Base-by-base conservation (phyloP, 1,140 invertebrate species). In the Papilio polyxenes region DNA sequence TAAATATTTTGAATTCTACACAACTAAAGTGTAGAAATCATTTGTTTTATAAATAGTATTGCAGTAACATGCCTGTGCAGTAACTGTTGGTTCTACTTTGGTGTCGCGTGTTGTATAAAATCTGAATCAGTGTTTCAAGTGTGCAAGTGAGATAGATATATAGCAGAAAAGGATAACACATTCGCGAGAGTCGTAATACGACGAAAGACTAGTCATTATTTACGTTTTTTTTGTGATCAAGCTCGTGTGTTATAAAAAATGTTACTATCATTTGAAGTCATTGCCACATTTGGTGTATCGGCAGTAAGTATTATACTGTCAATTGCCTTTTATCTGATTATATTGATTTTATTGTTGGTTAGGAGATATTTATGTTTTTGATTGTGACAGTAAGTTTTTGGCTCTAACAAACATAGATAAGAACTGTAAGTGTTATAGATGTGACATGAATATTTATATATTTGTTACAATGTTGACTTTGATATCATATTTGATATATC, bases 261-360 rank as follows among this genome's bases (percentile, higher is more conserved):
- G 83, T 74, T 84, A 69, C 44, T 82, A 80, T 72, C 83, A n/a
- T 84, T 81, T 13, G 83, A 81, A 51, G 81, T 84, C 23, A 72
- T 84, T 17, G 56, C 83, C 23, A 80, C 83, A 11, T 84, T 84
- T 17, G 83, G 83, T 20, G 80, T 84, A 74, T 84, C 83, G n/a
- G 81, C 81, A 31, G 83, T 84, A 48, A 74, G 83, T 84, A 75
- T 59, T 76, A 31, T 37, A 23, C 17, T 37, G 37, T 62, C 59
- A 62, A 62, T 62, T 8, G 37, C 40, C 7, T 44, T 44, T 37
- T 72, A 72, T 40, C 65, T 40, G 65, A 37, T 31, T 69, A 17
- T n/a, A n/a, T 80, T 23, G 37, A 44, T n/a, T 76, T 17, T 23
- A 48, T 23, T 56, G 31, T 80, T 59, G 65, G 62, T 82, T 48